phyloP scores from a whole-genome alignment of 2,888 invertebrate genomes.

The Acholoe squamosa region DNA sequence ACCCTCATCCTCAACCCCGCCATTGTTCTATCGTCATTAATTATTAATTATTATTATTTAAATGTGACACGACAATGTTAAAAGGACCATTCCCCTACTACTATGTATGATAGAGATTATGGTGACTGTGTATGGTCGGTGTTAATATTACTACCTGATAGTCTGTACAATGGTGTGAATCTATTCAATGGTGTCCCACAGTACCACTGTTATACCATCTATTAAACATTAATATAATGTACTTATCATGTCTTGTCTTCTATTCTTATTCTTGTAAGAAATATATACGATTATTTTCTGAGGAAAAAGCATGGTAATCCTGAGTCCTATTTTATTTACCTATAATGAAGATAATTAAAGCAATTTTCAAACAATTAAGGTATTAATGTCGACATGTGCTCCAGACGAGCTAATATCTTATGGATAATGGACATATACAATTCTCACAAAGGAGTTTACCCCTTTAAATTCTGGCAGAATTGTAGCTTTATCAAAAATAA shows the following conservation, averaged over 20 bases:
- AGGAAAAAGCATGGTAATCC: too few relatives aligned
- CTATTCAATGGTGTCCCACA: conserved; percentile 37
- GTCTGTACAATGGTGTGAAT: conserved; percentile 24
- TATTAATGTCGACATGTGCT: too few relatives aligned
- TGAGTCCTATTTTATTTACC: too few relatives aligned
- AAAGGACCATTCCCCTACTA: conserved; percentile 32
- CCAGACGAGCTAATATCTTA: too few relatives aligned
- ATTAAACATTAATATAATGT: conserved; percentile 51
- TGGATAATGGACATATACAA: too few relatives aligned
- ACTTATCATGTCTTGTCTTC: not conserved
- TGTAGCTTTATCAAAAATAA: too few relatives aligned
- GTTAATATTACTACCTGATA: conserved; percentile 34
- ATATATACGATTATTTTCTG: too few relatives aligned
- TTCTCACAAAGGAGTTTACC: too few relatives aligned
- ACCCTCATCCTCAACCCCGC: not conserved
- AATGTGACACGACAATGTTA: not conserved
- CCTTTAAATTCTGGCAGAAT: too few relatives aligned
- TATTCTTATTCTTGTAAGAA: too few relatives aligned
- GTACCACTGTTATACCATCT: conserved; percentile 53
- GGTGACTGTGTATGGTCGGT: conserved; percentile 50
- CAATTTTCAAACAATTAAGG: too few relatives aligned
- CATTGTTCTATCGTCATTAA: conserved; percentile 43
- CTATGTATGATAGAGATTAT: conserved; percentile 50
- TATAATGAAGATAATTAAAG: too few relatives aligned
- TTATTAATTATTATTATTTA: conserved; percentile 38